phyloP scores from a whole-genome alignment of 53 echinoderm and acorn worm genomes.

The Patiria pectinifera region DNA sequence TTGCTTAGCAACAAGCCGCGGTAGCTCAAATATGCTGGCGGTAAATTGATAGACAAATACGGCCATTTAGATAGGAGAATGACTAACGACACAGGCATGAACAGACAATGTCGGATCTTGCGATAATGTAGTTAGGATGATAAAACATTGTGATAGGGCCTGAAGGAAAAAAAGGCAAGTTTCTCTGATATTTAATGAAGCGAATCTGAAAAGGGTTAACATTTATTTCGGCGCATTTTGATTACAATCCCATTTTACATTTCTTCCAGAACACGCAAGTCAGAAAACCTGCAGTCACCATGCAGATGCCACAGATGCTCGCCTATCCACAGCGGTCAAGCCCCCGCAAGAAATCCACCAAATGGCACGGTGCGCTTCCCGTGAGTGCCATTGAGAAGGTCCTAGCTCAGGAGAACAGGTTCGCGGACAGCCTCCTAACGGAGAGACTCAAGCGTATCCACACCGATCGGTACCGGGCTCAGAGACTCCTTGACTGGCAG shows the following conservation, averaged over 20 bases:
- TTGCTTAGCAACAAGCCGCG: conserved; percentile 36
- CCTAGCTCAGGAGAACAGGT: conserved; percentile 76
- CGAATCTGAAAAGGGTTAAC: neutral
- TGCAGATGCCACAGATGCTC: conserved; percentile 42
- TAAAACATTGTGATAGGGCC: conserved; percentile 40
- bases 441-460: conserved; percentile 67
- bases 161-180: neutral
- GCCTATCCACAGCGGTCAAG: conserved; percentile 36
- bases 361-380: conserved; percentile 78
- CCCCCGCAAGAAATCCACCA: conserved; percentile 55
- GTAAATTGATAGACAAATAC: conserved; percentile 47
- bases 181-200: neutral
- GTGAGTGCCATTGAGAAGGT: conserved; percentile 84
- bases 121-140: conserved; percentile 26
- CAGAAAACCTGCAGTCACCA: neutral
- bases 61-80: conserved; percentile 12
- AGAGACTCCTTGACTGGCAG: conserved; percentile 84
- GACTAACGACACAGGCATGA: neutral
- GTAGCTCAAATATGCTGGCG: conserved; percentile 14
- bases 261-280: neutral
- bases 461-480: conserved; percentile 65
- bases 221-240: neutral
- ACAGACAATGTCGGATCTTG: neutral
- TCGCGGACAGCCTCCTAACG: conserved; percentile 70
- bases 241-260: neutral